A percentile compares a stretch with the other conserved stretches of the same genome.
phyloP scores from a whole-genome alignment of 2,888 invertebrate species.

The Sturmia bella region DNA sequence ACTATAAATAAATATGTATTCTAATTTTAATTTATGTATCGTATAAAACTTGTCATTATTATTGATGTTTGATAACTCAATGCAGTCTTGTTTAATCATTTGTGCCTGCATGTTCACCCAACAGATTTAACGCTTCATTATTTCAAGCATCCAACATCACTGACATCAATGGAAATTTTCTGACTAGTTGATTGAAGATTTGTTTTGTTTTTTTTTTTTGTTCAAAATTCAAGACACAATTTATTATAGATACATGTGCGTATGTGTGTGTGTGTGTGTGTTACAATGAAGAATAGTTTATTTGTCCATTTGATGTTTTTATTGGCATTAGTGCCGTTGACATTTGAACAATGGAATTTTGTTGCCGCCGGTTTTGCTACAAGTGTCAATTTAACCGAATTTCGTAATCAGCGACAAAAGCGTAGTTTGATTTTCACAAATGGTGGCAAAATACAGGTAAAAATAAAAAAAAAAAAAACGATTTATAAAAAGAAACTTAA shows the following conservation, averaged over 20 bases:
- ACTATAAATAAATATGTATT: neutral
- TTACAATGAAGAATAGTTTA: slow-evolving; percentile 46
- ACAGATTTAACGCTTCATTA: slow-evolving; percentile 25
- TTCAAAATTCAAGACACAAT: neutral
- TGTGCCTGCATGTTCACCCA: slow-evolving; percentile 29
- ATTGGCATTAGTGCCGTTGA: slow-evolving; percentile 15
- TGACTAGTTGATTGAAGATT: slow-evolving; percentile 27
- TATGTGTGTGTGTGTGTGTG: neutral
- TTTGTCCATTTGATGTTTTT: slow-evolving; percentile 17
- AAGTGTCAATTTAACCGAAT: slow-evolving; percentile 69
- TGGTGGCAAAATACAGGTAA: slow-evolving; percentile 73
- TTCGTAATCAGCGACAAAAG: slow-evolving; percentile 69
- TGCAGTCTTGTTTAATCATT: slow-evolving; percentile 58
- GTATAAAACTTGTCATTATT: slow-evolving; percentile 38
- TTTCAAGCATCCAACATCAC: slow-evolving; percentile 2
- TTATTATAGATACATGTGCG: neutral
- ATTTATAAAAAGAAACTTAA: neutral
- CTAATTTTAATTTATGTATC: neutral
- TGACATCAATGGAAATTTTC: neutral
- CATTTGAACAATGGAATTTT: slow-evolving; percentile 38
- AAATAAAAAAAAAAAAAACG: slow-evolving; percentile 13
- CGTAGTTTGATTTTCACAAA: slow-evolving; percentile 73
- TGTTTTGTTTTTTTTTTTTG: neutral
- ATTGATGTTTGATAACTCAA: slow-evolving; percentile 57
- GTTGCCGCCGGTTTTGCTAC: slow-evolving; percentile 51